Evolutionary conservation across 23 tunicate genomes (phyloP).

Genomic region (Halocynthia aurantium): DNA sequence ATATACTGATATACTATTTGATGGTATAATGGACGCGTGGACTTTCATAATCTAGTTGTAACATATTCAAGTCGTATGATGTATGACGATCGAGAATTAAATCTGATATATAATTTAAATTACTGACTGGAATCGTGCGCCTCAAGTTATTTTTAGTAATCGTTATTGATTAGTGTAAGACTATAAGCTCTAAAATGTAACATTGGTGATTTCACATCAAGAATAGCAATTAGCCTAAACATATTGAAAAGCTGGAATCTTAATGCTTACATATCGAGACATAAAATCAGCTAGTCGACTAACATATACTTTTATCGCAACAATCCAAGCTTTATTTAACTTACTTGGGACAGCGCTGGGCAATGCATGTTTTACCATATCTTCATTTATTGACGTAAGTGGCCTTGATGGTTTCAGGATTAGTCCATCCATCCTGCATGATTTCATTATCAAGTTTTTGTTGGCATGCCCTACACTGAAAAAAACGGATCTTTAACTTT

Average conservation of each 20-base stretch:
- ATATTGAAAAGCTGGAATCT: neutral
- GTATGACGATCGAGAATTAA: no score
- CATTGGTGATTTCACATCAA: neutral
- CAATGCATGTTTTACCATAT: slow-evolving; percentile 59
- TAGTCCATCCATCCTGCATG: slow-evolving; percentile 69
- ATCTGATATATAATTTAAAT: no score
- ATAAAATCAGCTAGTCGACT: neutral
- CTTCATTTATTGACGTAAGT: slow-evolving; percentile 55
- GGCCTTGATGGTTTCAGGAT: slow-evolving; percentile 82
- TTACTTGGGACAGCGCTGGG: slow-evolving; percentile 6
- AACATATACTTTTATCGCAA: neutral
- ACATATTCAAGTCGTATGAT: no score
- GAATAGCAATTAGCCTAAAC: neutral
- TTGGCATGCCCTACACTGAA: slow-evolving; percentile 30
- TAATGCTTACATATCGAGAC: neutral
- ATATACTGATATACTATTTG: no score
- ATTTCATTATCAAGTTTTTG: slow-evolving; percentile 36
- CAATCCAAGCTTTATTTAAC: neutral
- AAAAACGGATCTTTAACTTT: no score
- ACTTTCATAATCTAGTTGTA: no score
- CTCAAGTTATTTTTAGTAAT: no score
- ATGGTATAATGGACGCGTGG: no score
- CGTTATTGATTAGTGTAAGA: no score
- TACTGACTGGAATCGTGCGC: no score
- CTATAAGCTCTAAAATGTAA: no score